Percentiles rank a stretch among this genome's conserved stretches.
Evolutionary conservation across 2,888 invertebrate species (phyloP).

Genomic region (Macrosoma leucophasiata): DNA sequence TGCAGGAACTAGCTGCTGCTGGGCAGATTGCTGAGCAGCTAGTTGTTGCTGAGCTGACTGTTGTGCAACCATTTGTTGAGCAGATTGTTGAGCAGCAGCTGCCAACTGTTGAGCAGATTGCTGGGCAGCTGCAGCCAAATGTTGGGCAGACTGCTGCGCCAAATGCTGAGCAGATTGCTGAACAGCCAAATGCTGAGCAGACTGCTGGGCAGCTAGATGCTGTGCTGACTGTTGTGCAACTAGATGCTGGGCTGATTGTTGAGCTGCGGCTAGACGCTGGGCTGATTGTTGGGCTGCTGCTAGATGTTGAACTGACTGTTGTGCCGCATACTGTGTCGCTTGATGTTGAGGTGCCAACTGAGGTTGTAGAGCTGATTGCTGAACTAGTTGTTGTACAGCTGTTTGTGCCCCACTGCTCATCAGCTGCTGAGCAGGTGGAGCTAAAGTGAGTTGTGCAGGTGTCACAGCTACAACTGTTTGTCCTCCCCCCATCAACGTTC

Average conservation of each 20-base stretch:
- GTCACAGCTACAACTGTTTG: slow-evolving; percentile 67
- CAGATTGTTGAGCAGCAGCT: slow-evolving; percentile 48
- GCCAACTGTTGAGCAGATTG: slow-evolving; percentile 54
- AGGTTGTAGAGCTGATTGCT: slow-evolving; percentile 55
- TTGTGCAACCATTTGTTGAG: slow-evolving; percentile 57
- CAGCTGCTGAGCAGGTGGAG: slow-evolving; percentile 56
- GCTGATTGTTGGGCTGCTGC: slow-evolving; percentile 49
- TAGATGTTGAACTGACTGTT: slow-evolving; percentile 58
- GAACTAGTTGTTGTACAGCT: slow-evolving; percentile 63
- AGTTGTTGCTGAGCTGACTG: slow-evolving; percentile 61
- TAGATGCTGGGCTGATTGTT: slow-evolving; percentile 49
- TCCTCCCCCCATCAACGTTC: slow-evolving; percentile 65
- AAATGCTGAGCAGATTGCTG: slow-evolving; percentile 49
- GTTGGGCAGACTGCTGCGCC: slow-evolving; percentile 50
- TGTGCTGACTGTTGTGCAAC: slow-evolving; percentile 42
- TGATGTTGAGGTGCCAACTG: slow-evolving; percentile 59
- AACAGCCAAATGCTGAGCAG: slow-evolving; percentile 45
- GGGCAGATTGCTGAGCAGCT: slow-evolving; percentile 59
- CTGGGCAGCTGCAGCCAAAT: slow-evolving; percentile 42
- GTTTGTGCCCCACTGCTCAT: slow-evolving; percentile 59
- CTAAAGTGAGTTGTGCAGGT: slow-evolving; percentile 63
- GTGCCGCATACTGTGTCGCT: slow-evolving; percentile 53
- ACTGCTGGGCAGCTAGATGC: slow-evolving; percentile 45
- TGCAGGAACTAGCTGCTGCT: slow-evolving; percentile 57
- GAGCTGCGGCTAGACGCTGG: slow-evolving; percentile 41